Conservation (phyloP, 2,888 invertebrate species). For the Phyllotreta striolata region DNA sequence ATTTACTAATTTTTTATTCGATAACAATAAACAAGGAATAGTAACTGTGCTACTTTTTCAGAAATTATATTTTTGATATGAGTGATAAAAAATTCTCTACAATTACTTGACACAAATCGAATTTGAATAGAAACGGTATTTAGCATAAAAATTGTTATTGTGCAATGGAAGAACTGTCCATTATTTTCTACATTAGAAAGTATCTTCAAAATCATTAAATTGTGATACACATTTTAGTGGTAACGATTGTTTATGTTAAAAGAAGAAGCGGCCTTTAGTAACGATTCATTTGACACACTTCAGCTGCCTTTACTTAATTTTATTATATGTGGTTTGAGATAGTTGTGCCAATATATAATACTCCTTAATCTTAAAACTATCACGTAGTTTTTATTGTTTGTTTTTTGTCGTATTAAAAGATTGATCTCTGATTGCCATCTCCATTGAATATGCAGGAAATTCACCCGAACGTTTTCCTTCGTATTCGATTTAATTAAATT, state of each 20-base stretch:
- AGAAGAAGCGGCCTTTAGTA: conserved; percentile 27
- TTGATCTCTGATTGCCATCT: conserved; percentile 28
- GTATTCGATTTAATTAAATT: conserved; percentile 4
- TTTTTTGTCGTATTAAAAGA: background rate
- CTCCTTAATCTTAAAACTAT: conserved; percentile 34
- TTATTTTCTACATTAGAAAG: conserved; percentile 30
- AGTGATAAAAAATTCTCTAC: background rate
- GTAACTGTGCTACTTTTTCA: conserved; percentile 17
- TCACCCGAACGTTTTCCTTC: background rate
- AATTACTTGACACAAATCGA: background rate
- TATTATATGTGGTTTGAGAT: conserved; percentile 44
- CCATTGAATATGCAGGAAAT: background rate
- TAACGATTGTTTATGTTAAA: conserved; percentile 13
- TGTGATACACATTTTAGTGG: background rate
- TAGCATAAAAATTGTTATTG: conserved; percentile 21
- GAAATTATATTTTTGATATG: conserved; percentile 32
- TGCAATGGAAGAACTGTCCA: conserved; percentile 23
- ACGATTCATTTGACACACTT: conserved; percentile 10
- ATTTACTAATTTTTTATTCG: conserved; percentile 18
- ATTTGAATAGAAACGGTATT: conserved; percentile 11
- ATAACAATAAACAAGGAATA: conserved; percentile 23
- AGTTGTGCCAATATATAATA: conserved; percentile 46
- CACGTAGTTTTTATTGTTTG: conserved; percentile 14
- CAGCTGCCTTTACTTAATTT: conserved; percentile 24
- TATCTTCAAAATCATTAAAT: conserved; percentile 11